These are phyloP conservation scores for Rhingia rostrata DNA, from an alignment of 2,888 invertebrate species.

Conservation along the genomic window DNA sequence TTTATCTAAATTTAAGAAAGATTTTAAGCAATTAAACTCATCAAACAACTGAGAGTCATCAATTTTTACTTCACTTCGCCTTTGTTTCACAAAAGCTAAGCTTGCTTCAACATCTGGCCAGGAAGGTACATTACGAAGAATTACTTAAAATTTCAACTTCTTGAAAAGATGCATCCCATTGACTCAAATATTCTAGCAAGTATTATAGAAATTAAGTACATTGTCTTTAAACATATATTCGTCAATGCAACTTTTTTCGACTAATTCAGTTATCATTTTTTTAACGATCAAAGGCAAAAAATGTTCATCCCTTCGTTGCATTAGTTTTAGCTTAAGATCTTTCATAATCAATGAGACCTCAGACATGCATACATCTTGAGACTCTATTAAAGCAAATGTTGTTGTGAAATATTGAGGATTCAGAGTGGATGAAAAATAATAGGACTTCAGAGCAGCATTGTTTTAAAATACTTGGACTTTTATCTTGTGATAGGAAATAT, in stretches of 20 bases:
- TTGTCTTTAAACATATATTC: conserved; percentile 18
- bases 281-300: conserved; percentile 22
- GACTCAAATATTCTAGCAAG: conserved; percentile 1
- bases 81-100: too few species aligned
- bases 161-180: too few species aligned
- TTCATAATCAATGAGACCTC: conserved; percentile 34
- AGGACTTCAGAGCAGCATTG: background rate
- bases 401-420: conserved; percentile 34
- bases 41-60: too few species aligned
- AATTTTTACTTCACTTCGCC: background rate
- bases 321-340: conserved; percentile 31
- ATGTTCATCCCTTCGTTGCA: conserved; percentile 21
- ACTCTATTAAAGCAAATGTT: conserved; percentile 39
- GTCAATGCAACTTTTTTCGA: conserved; percentile 18
- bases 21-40: too few species aligned
- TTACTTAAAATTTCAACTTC: too few species aligned
- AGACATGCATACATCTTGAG: conserved; percentile 24
- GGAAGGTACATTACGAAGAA: too few species aligned
- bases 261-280: conserved; percentile 29
- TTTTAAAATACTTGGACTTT: conserved; percentile 6
- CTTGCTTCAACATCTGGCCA: too few species aligned
- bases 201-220: conserved; percentile 15
- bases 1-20: too few species aligned
- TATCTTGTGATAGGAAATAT: conserved; percentile 8
- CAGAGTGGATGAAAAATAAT: conserved; percentile 23